phyloP scores from a whole-genome alignment of 2,888 invertebrate species.

The Folsomia candida region DNA sequence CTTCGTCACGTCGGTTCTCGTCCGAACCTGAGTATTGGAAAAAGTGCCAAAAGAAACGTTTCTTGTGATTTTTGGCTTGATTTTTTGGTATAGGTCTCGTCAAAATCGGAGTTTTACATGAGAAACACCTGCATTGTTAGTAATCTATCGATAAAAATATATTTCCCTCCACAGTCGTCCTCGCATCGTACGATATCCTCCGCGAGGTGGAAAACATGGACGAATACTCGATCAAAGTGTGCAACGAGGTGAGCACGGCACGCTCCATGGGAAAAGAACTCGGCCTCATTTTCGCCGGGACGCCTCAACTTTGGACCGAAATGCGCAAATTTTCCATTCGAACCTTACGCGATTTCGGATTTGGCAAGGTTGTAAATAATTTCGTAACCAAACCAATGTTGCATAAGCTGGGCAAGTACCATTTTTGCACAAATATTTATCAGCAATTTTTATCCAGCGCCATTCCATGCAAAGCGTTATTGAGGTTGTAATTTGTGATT shows the following conservation, averaged over 20 bases:
- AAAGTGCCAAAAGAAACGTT: too few species aligned
- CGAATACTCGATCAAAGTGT: constrained; percentile 29
- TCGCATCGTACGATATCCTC: constrained; percentile 22
- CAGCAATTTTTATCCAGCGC: constrained; percentile 38
- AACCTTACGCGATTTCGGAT: constrained; percentile 12
- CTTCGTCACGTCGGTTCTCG: too few species aligned
- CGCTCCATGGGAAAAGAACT: constrained; percentile 43
- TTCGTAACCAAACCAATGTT: not conserved
- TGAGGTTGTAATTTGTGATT: constrained; percentile 27
- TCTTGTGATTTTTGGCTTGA: too few species aligned
- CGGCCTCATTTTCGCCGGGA: constrained; percentile 24
- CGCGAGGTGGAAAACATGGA: constrained; percentile 31
- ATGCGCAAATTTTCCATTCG: constrained; percentile 11
- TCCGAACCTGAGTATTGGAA: too few species aligned
- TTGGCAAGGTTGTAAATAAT: constrained; percentile 6
- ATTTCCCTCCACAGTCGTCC: too few species aligned
- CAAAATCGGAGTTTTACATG: too few species aligned
- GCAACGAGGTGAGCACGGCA: constrained; percentile 12
- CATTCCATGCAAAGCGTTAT: constrained; percentile 42
- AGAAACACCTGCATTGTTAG: too few species aligned
- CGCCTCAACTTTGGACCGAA: constrained; percentile 28
- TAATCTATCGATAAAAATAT: too few species aligned
- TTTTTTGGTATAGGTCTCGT: too few species aligned
- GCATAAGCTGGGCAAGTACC: constrained; percentile 9
- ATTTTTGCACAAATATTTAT: constrained; percentile 33